Evolutionary conservation across 2,888 invertebrate species (phyloP).

Genomic region (Scaptomyza reducta): DNA sequence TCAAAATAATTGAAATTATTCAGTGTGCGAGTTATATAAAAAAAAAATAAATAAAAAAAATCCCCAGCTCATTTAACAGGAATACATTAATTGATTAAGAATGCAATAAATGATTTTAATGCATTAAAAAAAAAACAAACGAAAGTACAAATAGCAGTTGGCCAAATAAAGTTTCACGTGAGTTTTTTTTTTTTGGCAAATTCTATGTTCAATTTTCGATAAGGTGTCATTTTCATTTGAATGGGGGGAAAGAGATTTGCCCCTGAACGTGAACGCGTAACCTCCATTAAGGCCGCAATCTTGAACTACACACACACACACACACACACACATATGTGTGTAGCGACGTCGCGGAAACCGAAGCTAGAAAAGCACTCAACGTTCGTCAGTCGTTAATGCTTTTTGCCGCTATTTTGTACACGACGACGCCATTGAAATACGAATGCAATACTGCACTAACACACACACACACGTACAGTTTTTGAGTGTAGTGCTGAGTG

Average conservation of each 20-base stretch:
- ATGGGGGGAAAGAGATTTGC: slow-evolving; percentile 36
- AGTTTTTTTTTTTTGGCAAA: too few species aligned
- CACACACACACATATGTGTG: slow-evolving; percentile 1
- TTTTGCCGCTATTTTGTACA: slow-evolving; percentile 48
- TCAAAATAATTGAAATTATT: slow-evolving; percentile 29
- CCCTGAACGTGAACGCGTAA: slow-evolving; percentile 83
- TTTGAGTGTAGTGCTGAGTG: slow-evolving; percentile 43
- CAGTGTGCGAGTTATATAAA: slow-evolving; percentile 15
- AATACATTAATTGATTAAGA: slow-evolving; percentile 41
- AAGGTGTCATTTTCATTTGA: slow-evolving; percentile 6
- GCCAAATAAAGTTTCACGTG: slow-evolving; percentile 40
- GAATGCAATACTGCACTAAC: slow-evolving; percentile 60
- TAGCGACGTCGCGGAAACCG: slow-evolving; percentile 13
- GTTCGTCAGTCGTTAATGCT: slow-evolving; percentile 24
- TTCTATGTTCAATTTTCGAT: background rate
- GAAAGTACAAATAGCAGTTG: slow-evolving; percentile 51
- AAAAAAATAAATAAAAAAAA: background rate
- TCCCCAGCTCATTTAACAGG: slow-evolving; percentile 49
- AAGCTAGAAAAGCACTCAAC: slow-evolving; percentile 23
- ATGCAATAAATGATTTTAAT: slow-evolving; percentile 26
- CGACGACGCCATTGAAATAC: slow-evolving; percentile 73
- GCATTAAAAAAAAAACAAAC: slow-evolving; percentile 25
- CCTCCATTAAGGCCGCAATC: slow-evolving; percentile 83
- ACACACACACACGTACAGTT: slow-evolving; percentile 16
- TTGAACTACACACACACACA: slow-evolving; percentile 74